phyloP scores from a whole-genome alignment of 1,140 invertebrate species.

The Drosophila lacertosa region DNA sequence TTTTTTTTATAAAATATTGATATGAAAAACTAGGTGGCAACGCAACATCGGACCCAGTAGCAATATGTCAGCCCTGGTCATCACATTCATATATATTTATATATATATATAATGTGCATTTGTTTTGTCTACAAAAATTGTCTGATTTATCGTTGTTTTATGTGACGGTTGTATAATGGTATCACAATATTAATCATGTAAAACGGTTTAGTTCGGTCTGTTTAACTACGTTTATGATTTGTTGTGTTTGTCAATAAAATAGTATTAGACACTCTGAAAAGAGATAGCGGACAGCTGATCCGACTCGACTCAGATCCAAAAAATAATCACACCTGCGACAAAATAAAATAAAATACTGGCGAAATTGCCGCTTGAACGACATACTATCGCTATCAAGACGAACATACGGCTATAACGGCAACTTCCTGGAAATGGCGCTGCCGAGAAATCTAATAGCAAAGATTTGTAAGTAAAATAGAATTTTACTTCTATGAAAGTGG shows the following conservation, averaged over 20 bases:
- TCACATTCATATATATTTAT: not conserved
- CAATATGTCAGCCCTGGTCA: constrained; percentile 50
- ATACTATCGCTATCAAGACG: constrained; percentile 15
- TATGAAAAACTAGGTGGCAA: constrained; percentile 9
- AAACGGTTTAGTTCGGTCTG: constrained; percentile 34
- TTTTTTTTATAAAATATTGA: not conserved
- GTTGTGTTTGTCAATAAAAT: constrained; percentile 26
- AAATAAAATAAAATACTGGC: constrained; percentile 56
- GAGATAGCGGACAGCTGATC: constrained; percentile 65
- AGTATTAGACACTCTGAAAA: constrained; percentile 24
- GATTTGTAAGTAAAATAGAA: constrained; percentile 74
- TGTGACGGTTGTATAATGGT: constrained; percentile 34
- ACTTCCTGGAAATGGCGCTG: constrained; percentile 67
- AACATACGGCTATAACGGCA: constrained; percentile 41
- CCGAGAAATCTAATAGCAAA: constrained; percentile 65
- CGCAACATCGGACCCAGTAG: not conserved
- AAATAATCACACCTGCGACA: constrained; percentile 72
- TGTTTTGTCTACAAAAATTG: constrained; percentile 66
- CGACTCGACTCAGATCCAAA: constrained; percentile 25
- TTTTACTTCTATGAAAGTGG: constrained; percentile 55
- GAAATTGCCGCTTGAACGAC: constrained; percentile 22
- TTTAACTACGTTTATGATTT: constrained; percentile 29
- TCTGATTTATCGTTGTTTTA: constrained; percentile 41
- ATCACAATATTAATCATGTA: constrained; percentile 36
- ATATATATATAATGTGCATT: constrained; percentile 68